A percentile compares a stretch with the other conserved stretches of the same genome.
Conservation (phyloP, 2,797 vertebrate species). For the Macroramphosus scolopax region DNA sequence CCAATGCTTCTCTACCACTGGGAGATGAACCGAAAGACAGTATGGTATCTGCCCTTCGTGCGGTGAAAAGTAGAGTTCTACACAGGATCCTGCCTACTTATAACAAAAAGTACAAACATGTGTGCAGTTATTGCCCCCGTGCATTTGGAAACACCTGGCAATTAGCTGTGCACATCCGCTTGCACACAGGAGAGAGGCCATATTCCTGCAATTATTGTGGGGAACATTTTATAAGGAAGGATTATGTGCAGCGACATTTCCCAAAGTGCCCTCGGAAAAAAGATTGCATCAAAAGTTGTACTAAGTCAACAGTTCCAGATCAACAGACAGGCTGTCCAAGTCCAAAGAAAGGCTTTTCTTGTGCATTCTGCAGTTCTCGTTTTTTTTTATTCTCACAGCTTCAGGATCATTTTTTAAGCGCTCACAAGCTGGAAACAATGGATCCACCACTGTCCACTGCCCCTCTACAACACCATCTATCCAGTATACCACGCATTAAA, state of each 20-base stretch:
- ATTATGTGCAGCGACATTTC: slow-evolving; percentile 76
- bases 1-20: neutral
- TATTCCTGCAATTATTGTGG: slow-evolving; percentile 74
- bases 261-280: slow-evolving; percentile 63
- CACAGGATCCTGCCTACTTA: slow-evolving; percentile 62
- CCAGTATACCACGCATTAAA: slow-evolving; percentile 61
- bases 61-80: slow-evolving; percentile 52
- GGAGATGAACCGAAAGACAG: slow-evolving; percentile 27
- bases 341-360: slow-evolving; percentile 77
- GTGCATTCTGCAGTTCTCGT: slow-evolving; percentile 73
- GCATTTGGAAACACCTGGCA: slow-evolving; percentile 62
- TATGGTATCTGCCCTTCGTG: slow-evolving; percentile 24
- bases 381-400: slow-evolving; percentile 82
- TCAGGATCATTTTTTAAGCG: slow-evolving; percentile 78
- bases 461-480: slow-evolving; percentile 68
- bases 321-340: slow-evolving; percentile 23
- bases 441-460: slow-evolving; percentile 36
- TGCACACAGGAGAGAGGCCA: slow-evolving; percentile 81
- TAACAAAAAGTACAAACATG: slow-evolving; percentile 62
- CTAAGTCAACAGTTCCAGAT: slow-evolving; percentile 13
- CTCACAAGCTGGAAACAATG: slow-evolving; percentile 68
- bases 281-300: too few species aligned
- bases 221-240: slow-evolving; percentile 76
- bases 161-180: slow-evolving; percentile 65
- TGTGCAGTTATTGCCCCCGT: slow-evolving; percentile 75